Base-by-base conservation (phyloP, 2,113 vertebrate genomes). In the Poecilia latipinna region DNA sequence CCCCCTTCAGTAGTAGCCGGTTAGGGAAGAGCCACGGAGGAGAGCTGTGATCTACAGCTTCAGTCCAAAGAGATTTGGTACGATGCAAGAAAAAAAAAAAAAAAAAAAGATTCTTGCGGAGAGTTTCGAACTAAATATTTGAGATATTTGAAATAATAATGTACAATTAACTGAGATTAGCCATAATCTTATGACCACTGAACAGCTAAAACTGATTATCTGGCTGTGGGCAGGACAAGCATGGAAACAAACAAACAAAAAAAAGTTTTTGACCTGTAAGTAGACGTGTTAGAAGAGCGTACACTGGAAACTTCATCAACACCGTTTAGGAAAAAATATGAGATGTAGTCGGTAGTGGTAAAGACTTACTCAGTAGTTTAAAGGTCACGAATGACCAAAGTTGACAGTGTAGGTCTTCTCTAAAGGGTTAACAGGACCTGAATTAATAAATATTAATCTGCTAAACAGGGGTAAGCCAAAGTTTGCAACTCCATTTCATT, bases 71-170 rank as follows among this genome's bases (percentile, higher is more conserved):
- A 66, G 17, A 70, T 75, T 67, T 68, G 37, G 70, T 42, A 66
- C 26, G 8, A 74, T 51, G 10, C 2, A 65, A 35, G n/a, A n/a
- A 65, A 68, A 63, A 28, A 28, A 28, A 29, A 39, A n/a, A 65
- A 68, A 63, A 28, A 28, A 28, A 29, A 39, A 8, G 1, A 11
- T 68, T 76, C 15, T 60, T 17, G 39, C 33, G 22, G 70, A 76
- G 29, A 69, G 63, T 35, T 65, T 32, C 42, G 33, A 22, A 71
- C 24, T 70, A 12, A 72, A 60, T 61, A 29, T 70, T 86, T 82
- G 65, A 72, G 11, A 72, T 65, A 75, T 69, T 51, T 75, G 12
- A 62, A 75, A 68, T 22, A 72, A 51, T 61, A n/a, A 51, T 79
- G 42, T 44, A 48, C 11, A 37, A 39, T 7, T 7, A 66, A 67